Conservation (phyloP, 2,797 vertebrate species). For the Orestias chungarensis region DNA sequence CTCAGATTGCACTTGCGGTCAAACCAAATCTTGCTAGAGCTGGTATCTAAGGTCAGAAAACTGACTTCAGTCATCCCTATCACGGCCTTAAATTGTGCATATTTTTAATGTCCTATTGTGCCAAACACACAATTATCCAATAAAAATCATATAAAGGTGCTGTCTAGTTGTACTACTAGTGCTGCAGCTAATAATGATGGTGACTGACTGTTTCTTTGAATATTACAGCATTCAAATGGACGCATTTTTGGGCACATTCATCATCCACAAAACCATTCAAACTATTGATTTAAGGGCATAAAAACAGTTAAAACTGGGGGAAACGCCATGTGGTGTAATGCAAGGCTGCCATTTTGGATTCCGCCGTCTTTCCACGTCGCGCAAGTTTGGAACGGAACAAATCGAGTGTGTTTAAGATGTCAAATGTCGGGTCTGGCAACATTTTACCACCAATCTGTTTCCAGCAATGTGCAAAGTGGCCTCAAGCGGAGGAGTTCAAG, state of each 20-base stretch:
- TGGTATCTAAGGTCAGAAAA: constrained; percentile 52
- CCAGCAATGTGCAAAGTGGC: neutral
- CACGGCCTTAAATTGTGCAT: constrained; percentile 1
- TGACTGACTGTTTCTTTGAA: neutral
- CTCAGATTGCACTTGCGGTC: constrained; percentile 49
- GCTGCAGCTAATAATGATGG: neutral
- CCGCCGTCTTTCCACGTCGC: neutral
- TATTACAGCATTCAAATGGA: neutral
- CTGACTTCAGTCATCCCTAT: constrained; percentile 4
- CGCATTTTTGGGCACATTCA: neutral
- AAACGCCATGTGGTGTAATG: neutral
- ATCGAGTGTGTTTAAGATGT: neutral
- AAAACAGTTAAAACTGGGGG: neutral
- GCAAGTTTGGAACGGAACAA: neutral
- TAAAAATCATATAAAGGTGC: neutral
- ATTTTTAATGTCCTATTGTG: neutral
- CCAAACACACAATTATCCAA: constrained; percentile 21
- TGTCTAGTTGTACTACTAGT: constrained; percentile 1
- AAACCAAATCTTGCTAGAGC: constrained; percentile 46
- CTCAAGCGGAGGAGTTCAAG: neutral
- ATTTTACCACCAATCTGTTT: neutral
- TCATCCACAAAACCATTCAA: neutral
- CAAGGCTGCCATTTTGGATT: neutral
- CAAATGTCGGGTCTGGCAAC: neutral
- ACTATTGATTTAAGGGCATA: neutral